phyloP scores from a whole-genome alignment of 2,888 invertebrate species.

The Ischnura elegans region DNA sequence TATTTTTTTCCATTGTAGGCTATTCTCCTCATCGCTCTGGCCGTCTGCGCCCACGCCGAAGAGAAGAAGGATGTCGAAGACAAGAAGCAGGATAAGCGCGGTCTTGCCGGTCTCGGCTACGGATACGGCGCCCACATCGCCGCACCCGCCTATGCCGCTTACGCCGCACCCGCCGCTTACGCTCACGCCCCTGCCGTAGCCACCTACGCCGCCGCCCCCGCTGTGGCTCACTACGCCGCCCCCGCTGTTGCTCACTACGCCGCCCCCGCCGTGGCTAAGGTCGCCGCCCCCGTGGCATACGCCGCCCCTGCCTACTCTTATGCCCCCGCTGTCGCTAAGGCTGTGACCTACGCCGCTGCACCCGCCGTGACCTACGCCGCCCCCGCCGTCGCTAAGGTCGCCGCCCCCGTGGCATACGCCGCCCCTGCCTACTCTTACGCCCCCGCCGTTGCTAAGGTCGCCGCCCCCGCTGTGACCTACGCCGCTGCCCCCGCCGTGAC shows the following conservation, averaged over 20 bases:
- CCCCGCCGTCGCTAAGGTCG: constrained; percentile 14
- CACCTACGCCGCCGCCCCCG: constrained; percentile 36
- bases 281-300: constrained; percentile 25
- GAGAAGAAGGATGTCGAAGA: constrained; percentile 69
- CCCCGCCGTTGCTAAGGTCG: constrained; percentile 54
- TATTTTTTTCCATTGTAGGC: constrained; percentile 26
- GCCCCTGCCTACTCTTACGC: constrained; percentile 24
- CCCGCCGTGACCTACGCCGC: not conserved
- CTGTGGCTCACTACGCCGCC: constrained; percentile 16
- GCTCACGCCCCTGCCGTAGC: constrained; percentile 37
- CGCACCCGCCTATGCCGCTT: constrained; percentile 35
- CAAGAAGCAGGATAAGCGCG: constrained; percentile 70
- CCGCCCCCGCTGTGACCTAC: constrained; percentile 34
- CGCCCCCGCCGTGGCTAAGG: constrained; percentile 18
- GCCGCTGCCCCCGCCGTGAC: not conserved
- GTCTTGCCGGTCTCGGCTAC: constrained; percentile 52
- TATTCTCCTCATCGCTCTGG: constrained; percentile 68
- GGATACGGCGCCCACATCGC: not conserved
- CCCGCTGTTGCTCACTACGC: constrained; percentile 3
- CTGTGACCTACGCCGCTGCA: not conserved
- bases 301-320: constrained; percentile 40
- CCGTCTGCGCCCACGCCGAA: constrained; percentile 69
- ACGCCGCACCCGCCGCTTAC: constrained; percentile 13
- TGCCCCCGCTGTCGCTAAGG: constrained; percentile 42
- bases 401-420: constrained; percentile 20